Evolutionary conservation across 2,113 vertebrate genomes (phyloP).

Genomic region (Hepsetus odoe): DNA sequence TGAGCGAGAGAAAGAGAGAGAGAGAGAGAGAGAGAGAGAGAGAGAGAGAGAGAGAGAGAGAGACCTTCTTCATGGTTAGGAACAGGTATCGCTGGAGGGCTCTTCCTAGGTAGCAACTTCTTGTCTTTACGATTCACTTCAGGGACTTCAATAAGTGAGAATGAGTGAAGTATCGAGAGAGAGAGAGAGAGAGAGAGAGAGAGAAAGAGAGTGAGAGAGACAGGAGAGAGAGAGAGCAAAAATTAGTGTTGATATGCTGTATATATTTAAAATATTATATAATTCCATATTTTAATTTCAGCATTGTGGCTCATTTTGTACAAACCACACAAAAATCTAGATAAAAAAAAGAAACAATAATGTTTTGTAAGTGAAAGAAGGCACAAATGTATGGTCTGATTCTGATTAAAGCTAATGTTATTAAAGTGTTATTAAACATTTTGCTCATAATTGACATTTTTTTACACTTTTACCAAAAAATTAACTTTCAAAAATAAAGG

Average conservation of each 20-base stretch:
- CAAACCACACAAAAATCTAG: too few species aligned
- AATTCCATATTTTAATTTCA: too few species aligned
- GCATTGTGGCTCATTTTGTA: too few species aligned
- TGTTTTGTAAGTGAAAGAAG: too few species aligned
- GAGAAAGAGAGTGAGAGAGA: neutral
- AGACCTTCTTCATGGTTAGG: slow-evolving; percentile 33
- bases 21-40: neutral
- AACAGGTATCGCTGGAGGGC: slow-evolving; percentile 24
- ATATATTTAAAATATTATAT: neutral
- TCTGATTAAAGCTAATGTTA: too few species aligned
- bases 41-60: neutral
- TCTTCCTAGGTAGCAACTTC: slow-evolving; percentile 45
- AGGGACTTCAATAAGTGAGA: slow-evolving; percentile 61
- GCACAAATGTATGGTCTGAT: too few species aligned
- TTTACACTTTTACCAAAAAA: too few species aligned
- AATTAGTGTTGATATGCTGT: neutral
- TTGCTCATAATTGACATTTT: too few species aligned
- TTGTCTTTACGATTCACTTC: slow-evolving; percentile 69
- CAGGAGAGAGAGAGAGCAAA: neutral
- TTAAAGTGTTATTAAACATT: too few species aligned
- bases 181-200: neutral
- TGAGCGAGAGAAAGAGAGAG: neutral
- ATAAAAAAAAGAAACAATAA: too few species aligned
- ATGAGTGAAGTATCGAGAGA: too few species aligned
- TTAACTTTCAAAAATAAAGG: too few species aligned